A percentile compares a stretch with the other conserved stretches of the same genome.
Conservation (phyloP, 2,888 invertebrate genomes). For the Onchidella celtica region DNA sequence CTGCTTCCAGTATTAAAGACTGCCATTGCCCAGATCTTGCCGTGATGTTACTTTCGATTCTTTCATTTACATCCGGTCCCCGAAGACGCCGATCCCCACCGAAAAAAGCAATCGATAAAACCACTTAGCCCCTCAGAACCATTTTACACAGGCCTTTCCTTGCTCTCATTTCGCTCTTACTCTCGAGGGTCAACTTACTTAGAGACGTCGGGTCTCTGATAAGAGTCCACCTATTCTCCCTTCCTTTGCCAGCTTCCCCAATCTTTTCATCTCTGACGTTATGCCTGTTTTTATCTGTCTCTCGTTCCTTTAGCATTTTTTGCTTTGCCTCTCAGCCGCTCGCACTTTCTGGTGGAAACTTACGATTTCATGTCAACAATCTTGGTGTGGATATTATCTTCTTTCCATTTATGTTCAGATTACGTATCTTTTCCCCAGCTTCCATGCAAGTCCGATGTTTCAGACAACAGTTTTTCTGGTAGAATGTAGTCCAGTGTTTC, state of each 20-base stretch:
- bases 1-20: too few relatives aligned
- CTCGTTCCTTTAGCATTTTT: not conserved
- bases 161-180: not conserved
- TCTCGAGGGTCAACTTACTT: not conserved
- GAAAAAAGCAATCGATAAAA: conserved; percentile 40
- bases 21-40: not conserved
- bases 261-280: not conserved
- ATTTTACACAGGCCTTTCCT: conserved; percentile 4
- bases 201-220: not conserved
- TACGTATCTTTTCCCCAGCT: too few relatives aligned
- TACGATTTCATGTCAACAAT: too few relatives aligned
- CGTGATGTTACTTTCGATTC: conserved; percentile 26
- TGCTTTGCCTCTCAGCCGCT: not conserved
- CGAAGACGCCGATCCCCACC: conserved; percentile 10
- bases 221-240: not conserved
- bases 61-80: conserved; percentile 28
- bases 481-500: too few relatives aligned
- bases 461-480: too few relatives aligned
- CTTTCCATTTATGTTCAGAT: too few relatives aligned
- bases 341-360: too few relatives aligned
- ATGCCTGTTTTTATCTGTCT: not conserved
- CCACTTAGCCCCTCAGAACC: conserved; percentile 32
- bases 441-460: too few relatives aligned
- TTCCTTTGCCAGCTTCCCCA: not conserved
- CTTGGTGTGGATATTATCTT: too few relatives aligned